Percentiles rank a stretch among this genome's conserved stretches.
Conservation (phyloP, 2,113 vertebrate genomes). For the Mohoua ochrocephala region DNA sequence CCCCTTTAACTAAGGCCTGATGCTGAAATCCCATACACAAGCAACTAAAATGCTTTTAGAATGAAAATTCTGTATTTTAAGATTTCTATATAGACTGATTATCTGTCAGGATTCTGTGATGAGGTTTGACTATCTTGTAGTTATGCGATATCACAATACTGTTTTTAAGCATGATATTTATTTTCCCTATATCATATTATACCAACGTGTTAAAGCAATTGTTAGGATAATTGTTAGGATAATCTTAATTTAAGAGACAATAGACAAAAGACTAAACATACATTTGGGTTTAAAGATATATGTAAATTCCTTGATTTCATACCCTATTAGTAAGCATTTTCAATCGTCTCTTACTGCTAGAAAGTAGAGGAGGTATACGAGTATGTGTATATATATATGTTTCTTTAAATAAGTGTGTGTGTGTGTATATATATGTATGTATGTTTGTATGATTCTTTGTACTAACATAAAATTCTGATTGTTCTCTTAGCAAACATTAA, state of each 20-base stretch:
- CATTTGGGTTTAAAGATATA: neutral
- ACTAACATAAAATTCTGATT: neutral
- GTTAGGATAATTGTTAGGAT: neutral
- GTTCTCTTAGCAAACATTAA: neutral
- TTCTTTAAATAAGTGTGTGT: neutral
- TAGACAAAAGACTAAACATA: neutral
- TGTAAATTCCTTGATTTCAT: neutral
- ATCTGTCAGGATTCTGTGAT: neutral
- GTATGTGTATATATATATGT: accelerated
- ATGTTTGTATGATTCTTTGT: neutral
- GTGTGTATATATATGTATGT: accelerated
- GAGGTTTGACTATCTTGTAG: neutral
- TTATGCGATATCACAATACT: accelerated
- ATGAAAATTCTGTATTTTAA: neutral
- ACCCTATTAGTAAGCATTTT: neutral
- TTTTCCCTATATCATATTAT: neutral
- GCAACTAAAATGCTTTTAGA: neutral
- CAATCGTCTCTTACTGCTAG: neutral
- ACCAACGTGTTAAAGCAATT: neutral
- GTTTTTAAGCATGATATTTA: neutral
- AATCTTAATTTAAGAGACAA: neutral
- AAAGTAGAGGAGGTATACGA: accelerated
- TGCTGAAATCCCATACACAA: neutral
- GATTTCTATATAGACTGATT: neutral
- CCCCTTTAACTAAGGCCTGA: neutral